A percentile compares a stretch with the other conserved stretches of the same genome.
These are phyloP conservation scores for Selenia dentaria DNA, from an alignment of 2,888 invertebrate species.

Conservation along the genomic window DNA sequence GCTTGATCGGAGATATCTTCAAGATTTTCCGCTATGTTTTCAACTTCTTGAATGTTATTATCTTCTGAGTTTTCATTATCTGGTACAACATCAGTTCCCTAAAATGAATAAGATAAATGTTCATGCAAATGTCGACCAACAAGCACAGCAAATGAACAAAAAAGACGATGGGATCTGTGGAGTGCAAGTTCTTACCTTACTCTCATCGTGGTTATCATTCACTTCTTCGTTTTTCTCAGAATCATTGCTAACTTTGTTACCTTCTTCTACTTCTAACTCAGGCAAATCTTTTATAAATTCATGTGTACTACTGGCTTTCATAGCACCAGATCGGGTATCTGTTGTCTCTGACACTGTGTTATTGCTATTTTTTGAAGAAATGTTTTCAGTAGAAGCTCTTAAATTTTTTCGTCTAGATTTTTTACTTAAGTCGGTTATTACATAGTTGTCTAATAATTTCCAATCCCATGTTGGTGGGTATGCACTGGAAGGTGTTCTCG, in stretches of 20 bases:
- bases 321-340: constrained; percentile 52
- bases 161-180: constrained; percentile 48
- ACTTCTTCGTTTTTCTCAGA: constrained; percentile 33
- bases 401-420: constrained; percentile 67
- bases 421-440: constrained; percentile 70
- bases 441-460: constrained; percentile 85
- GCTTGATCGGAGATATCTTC: constrained; percentile 15
- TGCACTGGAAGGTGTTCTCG: constrained; percentile 89
- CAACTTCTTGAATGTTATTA: constrained; percentile 19
- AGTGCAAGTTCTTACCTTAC: constrained; percentile 68
- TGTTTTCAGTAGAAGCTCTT: constrained; percentile 71
- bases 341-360: constrained; percentile 67
- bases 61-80: constrained; percentile 29
- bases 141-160: constrained; percentile 74
- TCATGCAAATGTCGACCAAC: constrained; percentile 73
- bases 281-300: constrained; percentile 73
- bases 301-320: constrained; percentile 77
- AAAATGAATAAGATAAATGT: constrained; percentile 68
- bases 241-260: constrained; percentile 39
- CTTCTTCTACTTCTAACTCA: constrained; percentile 72
- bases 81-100: constrained; percentile 56
- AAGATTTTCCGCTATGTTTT: constrained; percentile 32
- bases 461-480: constrained; percentile 90
- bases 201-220: constrained; percentile 43
- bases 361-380: constrained; percentile 75